These are phyloP conservation scores for Colletes collaris DNA, from an alignment of 2,888 invertebrate genomes.

Conservation along the genomic window DNA sequence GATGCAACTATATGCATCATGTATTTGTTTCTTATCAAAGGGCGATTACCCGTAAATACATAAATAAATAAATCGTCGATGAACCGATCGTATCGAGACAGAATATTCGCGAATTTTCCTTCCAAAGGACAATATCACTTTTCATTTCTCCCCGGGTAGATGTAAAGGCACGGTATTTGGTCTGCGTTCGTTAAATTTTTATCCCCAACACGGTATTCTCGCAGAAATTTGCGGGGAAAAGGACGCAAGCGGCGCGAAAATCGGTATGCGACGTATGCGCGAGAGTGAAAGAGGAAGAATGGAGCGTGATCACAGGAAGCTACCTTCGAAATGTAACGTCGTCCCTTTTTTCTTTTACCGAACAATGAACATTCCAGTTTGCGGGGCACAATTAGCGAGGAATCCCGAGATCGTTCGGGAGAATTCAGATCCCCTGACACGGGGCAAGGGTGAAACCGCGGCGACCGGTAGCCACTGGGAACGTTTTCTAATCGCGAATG, in stretches of 20 bases:
- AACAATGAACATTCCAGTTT: slow-evolving; percentile 71
- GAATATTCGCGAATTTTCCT: too few species aligned
- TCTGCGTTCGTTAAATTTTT: neutral
- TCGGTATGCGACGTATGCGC: slow-evolving; percentile 64
- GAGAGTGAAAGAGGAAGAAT: slow-evolving; percentile 51
- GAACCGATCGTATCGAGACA: too few species aligned
- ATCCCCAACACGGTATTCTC: slow-evolving; percentile 5
- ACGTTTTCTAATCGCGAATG: slow-evolving; percentile 24
- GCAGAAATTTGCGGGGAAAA: slow-evolving; percentile 39
- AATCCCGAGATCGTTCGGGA: slow-evolving; percentile 63
- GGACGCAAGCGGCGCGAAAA: slow-evolving; percentile 47
- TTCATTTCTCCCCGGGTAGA: too few species aligned
- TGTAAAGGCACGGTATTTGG: too few species aligned
- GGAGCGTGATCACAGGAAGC: slow-evolving; percentile 27
- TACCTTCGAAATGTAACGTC: slow-evolving; percentile 57
- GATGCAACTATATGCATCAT: too few species aligned
- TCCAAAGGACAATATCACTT: too few species aligned
- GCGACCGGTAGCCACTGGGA: slow-evolving; percentile 3
- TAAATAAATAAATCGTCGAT: too few species aligned
- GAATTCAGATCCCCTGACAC: slow-evolving; percentile 44
- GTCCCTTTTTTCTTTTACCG: slow-evolving; percentile 58
- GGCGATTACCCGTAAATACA: too few species aligned
- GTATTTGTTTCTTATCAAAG: too few species aligned
- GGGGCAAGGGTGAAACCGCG: slow-evolving; percentile 39
- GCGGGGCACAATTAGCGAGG: slow-evolving; percentile 67